A percentile compares a stretch with the other conserved stretches of the same genome.
Evolutionary conservation across 2,113 vertebrate species (phyloP).

Genomic region (Mohoua ochrocephala): DNA sequence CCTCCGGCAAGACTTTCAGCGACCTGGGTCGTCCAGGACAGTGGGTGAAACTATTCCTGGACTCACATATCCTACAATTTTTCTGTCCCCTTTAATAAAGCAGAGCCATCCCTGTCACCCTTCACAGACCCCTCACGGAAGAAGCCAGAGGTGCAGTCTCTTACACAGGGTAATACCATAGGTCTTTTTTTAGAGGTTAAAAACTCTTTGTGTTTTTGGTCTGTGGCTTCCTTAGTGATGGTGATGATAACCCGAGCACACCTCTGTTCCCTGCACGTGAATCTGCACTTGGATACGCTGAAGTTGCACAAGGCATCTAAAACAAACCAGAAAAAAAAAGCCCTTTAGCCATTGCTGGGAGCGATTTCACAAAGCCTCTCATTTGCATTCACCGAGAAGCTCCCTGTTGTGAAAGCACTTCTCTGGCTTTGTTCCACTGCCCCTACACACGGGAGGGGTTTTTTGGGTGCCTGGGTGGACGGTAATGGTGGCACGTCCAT

Average conservation of each 20-base stretch:
- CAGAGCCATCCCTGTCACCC: not conserved
- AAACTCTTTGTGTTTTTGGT: not conserved
- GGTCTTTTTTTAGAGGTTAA: not conserved
- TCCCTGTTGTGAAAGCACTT: not conserved
- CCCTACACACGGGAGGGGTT: accelerated
- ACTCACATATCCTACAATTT: not conserved
- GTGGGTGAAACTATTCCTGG: not conserved
- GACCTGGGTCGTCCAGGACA: no score
- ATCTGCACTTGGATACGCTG: accelerated
- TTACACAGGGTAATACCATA: not conserved
- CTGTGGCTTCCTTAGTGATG: not conserved
- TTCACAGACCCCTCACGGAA: not conserved
- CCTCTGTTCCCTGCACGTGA: no score
- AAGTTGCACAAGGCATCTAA: not conserved
- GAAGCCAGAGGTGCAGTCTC: not conserved
- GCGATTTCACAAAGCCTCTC: not conserved
- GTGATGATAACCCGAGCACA: not conserved
- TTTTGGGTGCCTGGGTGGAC: accelerated
- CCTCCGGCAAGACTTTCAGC: not conserved
- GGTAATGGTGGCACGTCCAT: not conserved
- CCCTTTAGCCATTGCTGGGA: not conserved
- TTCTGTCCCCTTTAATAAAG: not conserved
- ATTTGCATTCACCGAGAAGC: not conserved
- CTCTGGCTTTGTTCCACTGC: not conserved
- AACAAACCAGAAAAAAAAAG: not conserved